Evolutionary conservation across 1,140 invertebrate genomes (phyloP).

Genomic region (Saccostrea echinata): DNA sequence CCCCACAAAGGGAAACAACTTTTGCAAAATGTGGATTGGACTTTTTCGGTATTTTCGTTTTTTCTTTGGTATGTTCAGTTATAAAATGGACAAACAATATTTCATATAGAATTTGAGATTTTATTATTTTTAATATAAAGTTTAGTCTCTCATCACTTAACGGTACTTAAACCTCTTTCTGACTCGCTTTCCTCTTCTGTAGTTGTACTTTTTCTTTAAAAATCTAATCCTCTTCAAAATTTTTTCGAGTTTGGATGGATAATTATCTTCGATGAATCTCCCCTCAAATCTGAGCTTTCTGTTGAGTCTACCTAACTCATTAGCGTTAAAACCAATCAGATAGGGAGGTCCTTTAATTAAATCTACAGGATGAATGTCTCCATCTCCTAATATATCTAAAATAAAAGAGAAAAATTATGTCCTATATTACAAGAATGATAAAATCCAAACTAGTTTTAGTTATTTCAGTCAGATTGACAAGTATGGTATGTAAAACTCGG

Average conservation of each 20-base stretch:
- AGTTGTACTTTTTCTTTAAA: slow-evolving; percentile 71
- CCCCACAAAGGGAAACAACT: too few relatives aligned
- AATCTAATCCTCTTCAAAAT: slow-evolving; percentile 68
- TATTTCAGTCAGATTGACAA: too few relatives aligned
- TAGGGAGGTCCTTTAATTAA: slow-evolving; percentile 91
- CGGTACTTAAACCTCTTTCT: slow-evolving; percentile 38
- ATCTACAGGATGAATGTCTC: slow-evolving; percentile 88
- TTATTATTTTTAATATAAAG: neutral
- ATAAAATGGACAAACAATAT: too few relatives aligned
- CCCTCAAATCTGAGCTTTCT: slow-evolving; percentile 71
- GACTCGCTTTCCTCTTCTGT: slow-evolving; percentile 50
- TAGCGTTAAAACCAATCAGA: slow-evolving; percentile 91
- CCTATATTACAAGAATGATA: too few relatives aligned
- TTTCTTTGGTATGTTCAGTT: too few relatives aligned
- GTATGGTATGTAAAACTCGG: too few relatives aligned
- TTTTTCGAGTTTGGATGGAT: slow-evolving; percentile 66
- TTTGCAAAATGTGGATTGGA: too few relatives aligned
- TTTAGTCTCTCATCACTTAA: neutral
- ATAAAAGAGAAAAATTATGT: slow-evolving; percentile 10
- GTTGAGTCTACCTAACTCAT: slow-evolving; percentile 83
- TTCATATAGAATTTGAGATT: too few relatives aligned
- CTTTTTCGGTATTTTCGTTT: too few relatives aligned
- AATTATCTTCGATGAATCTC: slow-evolving; percentile 53
- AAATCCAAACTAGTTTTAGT: too few relatives aligned
- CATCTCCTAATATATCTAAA: slow-evolving; percentile 90